These are phyloP conservation scores for Actinemys pallida DNA, from an alignment of 2,113 vertebrate species.

Conservation along the genomic window DNA sequence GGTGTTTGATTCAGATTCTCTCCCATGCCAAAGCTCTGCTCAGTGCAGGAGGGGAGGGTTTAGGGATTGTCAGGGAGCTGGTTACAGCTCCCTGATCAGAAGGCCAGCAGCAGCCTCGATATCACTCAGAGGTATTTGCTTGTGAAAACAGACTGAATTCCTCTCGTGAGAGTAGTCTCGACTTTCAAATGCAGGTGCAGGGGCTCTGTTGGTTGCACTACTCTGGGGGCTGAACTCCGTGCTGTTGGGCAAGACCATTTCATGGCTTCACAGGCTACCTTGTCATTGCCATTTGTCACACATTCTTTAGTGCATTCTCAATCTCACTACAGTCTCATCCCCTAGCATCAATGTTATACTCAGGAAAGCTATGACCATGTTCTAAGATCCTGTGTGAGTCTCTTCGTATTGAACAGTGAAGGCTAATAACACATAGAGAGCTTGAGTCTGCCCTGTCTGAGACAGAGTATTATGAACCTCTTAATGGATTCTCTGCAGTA, in stretches of 20 bases:
- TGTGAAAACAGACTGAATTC: background rate
- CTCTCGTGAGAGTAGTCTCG: background rate
- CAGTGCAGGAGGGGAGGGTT: background rate
- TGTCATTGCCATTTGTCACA: constrained; percentile 38
- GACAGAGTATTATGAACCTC: background rate
- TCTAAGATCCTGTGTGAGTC: background rate
- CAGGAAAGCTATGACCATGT: background rate
- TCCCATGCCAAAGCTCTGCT: background rate
- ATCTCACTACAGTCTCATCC: background rate
- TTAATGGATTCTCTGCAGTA: background rate
- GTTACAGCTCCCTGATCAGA: background rate
- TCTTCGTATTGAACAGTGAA: background rate
- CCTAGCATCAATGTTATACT: background rate
- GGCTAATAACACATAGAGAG: background rate
- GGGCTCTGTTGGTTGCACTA: background rate
- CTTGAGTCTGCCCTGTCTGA: background rate
- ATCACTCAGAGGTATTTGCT: background rate
- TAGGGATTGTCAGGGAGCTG: background rate
- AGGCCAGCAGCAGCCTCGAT: background rate
- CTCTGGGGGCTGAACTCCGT: background rate
- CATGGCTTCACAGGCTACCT: background rate
- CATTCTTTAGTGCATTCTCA: constrained; percentile 9
- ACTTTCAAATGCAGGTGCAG: background rate
- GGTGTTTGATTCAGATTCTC: background rate
- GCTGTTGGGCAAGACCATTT: background rate